phyloP scores from a whole-genome alignment of 30 jellyfish, hydroid and myxozoan species.

The Sanderia malayensis region DNA sequence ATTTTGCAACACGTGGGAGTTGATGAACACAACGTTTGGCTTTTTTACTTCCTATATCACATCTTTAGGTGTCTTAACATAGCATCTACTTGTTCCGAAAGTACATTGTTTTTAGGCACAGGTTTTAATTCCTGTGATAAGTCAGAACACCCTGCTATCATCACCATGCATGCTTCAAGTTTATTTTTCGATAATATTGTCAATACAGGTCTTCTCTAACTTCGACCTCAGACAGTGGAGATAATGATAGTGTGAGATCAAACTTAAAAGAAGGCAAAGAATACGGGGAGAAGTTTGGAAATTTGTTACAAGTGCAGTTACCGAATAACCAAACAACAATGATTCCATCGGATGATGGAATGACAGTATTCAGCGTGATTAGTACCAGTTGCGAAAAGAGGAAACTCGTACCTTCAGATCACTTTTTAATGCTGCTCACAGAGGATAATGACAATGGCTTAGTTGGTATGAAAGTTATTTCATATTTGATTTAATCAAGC shows the following conservation, averaged over 20 bases:
- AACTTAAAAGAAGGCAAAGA: slow-evolving; percentile 23
- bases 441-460: slow-evolving; percentile 79
- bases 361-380: slow-evolving; percentile 55
- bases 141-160: too few species aligned
- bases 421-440: slow-evolving; percentile 63
- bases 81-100: too few species aligned
- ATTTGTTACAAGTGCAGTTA: slow-evolving; percentile 65
- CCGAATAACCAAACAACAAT: slow-evolving; percentile 62
- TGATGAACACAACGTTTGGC: too few species aligned
- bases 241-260: slow-evolving; percentile 62
- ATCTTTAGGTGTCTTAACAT: too few species aligned
- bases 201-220: slow-evolving; percentile 12
- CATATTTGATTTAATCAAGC: too few species aligned
- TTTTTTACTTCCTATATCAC: too few species aligned
- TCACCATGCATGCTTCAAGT: too few species aligned
- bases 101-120: too few species aligned
- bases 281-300: slow-evolving; percentile 55
- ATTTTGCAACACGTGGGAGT: too few species aligned
- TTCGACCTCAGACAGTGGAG: slow-evolving; percentile 60
- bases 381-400: slow-evolving; percentile 67
- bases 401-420: slow-evolving; percentile 63
- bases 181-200: too few species aligned
- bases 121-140: too few species aligned
- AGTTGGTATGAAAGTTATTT: slow-evolving; percentile 25
- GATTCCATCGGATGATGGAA: slow-evolving; percentile 57